Evolutionary conservation across 2,797 vertebrate species (phyloP).

Genomic region (Sylvilagus floridanus): DNA sequence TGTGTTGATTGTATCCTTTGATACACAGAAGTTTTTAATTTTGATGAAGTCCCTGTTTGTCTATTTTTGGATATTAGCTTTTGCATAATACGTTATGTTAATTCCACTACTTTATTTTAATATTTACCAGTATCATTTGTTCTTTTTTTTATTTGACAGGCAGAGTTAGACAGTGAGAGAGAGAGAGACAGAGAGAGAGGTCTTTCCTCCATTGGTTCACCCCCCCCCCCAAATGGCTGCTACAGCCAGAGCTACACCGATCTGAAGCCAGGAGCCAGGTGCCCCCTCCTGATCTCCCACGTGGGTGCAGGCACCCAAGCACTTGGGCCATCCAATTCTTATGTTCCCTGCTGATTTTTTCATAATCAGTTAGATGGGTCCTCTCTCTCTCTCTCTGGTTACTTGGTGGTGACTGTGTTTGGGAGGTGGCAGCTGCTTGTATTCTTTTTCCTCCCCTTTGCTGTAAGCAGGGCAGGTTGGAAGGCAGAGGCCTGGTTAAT

Average conservation of each 20-base stretch:
- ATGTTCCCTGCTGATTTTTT: background rate
- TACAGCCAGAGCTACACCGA: too few species aligned
- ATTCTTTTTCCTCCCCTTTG: background rate
- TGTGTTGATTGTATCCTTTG: background rate
- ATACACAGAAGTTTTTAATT: background rate
- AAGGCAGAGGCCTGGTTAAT: background rate
- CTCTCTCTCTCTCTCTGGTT: background rate
- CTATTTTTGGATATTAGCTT: background rate
- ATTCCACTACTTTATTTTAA: too few species aligned
- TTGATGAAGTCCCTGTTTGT: background rate
- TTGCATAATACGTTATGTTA: too few species aligned
- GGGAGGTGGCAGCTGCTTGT: background rate
- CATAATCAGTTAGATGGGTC: background rate
- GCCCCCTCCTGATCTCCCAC: too few species aligned
- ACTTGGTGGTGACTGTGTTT: background rate
- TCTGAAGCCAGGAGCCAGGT: too few species aligned
- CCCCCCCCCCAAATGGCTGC: too few species aligned
- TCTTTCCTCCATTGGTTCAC: too few species aligned
- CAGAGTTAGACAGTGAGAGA: too few species aligned
- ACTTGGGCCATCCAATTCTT: background rate
- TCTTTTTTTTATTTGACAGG: too few species aligned
- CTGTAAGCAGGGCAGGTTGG: background rate
- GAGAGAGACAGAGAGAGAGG: too few species aligned
- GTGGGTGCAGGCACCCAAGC: too few species aligned
- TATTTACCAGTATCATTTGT: too few species aligned